These are phyloP conservation scores for Acanthosoma haemorrhoidale DNA, from an alignment of 2,888 invertebrate genomes.

Conservation along the genomic window DNA sequence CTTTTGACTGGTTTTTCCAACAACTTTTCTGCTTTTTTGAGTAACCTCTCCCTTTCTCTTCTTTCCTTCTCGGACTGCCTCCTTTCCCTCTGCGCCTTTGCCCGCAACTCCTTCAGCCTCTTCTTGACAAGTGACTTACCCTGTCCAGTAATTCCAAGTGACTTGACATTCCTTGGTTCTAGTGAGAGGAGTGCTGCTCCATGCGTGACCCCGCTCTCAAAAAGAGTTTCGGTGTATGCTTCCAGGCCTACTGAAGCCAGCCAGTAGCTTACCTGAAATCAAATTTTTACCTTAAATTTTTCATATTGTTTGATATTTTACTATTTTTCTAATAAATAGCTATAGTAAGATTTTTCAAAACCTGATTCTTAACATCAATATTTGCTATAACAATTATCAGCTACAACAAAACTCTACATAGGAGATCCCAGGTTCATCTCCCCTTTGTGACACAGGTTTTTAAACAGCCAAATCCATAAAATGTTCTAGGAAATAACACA, in stretches of 20 bases:
- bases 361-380: neutral
- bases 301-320: too few relatives aligned
- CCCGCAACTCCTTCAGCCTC: constrained; percentile 75
- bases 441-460: too few relatives aligned
- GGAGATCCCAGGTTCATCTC: too few relatives aligned
- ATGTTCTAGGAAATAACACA: too few relatives aligned
- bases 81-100: constrained; percentile 64
- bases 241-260: constrained; percentile 73
- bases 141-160: constrained; percentile 69
- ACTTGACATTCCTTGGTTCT: constrained; percentile 87
- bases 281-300: too few relatives aligned
- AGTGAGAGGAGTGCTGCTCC: constrained; percentile 80
- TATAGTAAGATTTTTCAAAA: too few relatives aligned
- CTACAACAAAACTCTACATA: too few relatives aligned
- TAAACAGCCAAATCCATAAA: too few relatives aligned
- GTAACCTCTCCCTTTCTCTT: constrained; percentile 75
- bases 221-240: constrained; percentile 79
- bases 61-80: constrained; percentile 77
- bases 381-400: neutral
- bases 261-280: constrained; percentile 83
- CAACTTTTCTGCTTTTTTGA: constrained; percentile 79
- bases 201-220: constrained; percentile 74
- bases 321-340: too few relatives aligned
- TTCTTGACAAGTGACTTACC: constrained; percentile 79
- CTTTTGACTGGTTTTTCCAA: constrained; percentile 53